These are phyloP conservation scores for Melospiza melodia DNA, from an alignment of 2,113 vertebrate species.

Conservation along the genomic window DNA sequence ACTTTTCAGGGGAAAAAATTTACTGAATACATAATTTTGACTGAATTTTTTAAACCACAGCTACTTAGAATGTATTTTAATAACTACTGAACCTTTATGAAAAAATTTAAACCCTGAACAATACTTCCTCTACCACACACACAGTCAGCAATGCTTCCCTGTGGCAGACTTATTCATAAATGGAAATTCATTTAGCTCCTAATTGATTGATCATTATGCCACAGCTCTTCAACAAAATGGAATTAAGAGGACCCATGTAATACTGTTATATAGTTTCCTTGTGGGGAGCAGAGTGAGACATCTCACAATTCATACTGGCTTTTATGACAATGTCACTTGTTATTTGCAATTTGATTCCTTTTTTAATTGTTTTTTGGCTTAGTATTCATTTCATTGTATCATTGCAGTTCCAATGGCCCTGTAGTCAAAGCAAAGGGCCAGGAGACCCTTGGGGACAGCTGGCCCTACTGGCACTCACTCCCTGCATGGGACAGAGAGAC, in stretches of 20 bases:
- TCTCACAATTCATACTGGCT: neutral
- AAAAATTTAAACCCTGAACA: neutral
- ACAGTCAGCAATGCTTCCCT: neutral
- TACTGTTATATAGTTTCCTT: neutral
- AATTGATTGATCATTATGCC: neutral
- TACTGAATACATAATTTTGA: neutral
- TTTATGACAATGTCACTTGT: neutral
- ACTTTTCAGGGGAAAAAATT: neutral
- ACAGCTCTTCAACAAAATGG: neutral
- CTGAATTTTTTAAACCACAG: neutral
- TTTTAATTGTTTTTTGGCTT: neutral
- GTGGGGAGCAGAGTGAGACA: neutral
- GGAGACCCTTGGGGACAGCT: neutral
- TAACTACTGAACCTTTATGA: neutral
- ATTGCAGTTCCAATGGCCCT: neutral
- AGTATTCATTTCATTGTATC: neutral
- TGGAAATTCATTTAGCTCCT: constrained; percentile 9
- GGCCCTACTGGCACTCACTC: neutral
- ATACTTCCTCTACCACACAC: neutral
- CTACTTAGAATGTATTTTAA: neutral
- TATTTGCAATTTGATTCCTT: neutral
- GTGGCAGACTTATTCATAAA: neutral
- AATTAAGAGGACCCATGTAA: neutral
- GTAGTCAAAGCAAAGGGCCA: neutral
- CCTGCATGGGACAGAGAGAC: neutral